These are phyloP conservation scores for Sceliomorpha sp. DNA, from an alignment of 2,888 invertebrate species.

Conservation along the genomic window DNA sequence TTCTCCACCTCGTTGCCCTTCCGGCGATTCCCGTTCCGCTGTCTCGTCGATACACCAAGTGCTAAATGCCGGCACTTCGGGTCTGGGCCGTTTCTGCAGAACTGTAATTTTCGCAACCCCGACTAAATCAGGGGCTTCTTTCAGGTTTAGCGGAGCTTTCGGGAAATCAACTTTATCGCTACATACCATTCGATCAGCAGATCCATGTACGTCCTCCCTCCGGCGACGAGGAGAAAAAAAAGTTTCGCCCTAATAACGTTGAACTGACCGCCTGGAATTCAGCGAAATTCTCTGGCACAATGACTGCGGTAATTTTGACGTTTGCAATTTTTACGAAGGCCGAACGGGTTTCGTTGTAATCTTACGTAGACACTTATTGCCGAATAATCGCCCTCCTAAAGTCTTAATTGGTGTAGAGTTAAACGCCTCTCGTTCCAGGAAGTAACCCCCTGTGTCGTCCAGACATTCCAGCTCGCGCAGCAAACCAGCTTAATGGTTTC, in stretches of 20 bases:
- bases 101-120: constrained; percentile 79
- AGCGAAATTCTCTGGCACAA: no score
- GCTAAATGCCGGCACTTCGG: constrained; percentile 68
- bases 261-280: no score
- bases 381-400: constrained; percentile 48
- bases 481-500: constrained; percentile 75
- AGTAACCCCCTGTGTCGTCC: constrained; percentile 62
- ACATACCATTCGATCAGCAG: constrained; percentile 80
- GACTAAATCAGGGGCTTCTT: constrained; percentile 79
- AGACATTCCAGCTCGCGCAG: constrained; percentile 70
- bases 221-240: constrained; percentile 5
- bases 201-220: constrained; percentile 61
- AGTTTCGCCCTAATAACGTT: background rate
- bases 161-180: constrained; percentile 80
- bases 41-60: constrained; percentile 64
- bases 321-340: no score
- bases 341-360: no score
- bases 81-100: constrained; percentile 57
- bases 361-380: constrained; percentile 32
- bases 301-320: no score
- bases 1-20: constrained; percentile 56
- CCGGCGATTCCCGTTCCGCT: constrained; percentile 45
- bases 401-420: constrained; percentile 66
- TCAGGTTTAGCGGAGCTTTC: constrained; percentile 63
- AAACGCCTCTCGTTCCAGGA: constrained; percentile 64